Evolutionary conservation across 2,888 invertebrate species (phyloP), one percentile per base, ranked within the genome.

Genomic region (Reticulitermes lucifugus): DNA sequence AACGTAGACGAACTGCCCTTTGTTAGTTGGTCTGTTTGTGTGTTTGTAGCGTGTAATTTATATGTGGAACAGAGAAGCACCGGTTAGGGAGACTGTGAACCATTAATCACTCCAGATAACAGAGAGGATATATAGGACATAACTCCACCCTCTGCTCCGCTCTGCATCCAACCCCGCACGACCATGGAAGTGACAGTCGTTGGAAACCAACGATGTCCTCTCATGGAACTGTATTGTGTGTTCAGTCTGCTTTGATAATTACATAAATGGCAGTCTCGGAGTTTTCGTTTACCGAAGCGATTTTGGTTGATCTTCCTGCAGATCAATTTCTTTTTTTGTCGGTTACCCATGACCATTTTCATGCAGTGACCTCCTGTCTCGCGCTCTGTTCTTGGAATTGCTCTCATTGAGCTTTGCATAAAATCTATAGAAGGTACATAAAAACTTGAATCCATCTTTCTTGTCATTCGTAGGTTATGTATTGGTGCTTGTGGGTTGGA

Each of bases 11-110:
- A 65, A 2, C n/a, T n/a, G n/a, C 0, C 25, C n/a, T 18, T 18
- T 14, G 65, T 65, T 65, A 5, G n/a, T 65, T 2, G 9, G n/a
- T 65, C n/a, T 14, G 65, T 65, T 65, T 25, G 77, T 77, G 21
- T 77, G 77, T 77, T 77, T 77, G 80, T 81, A 81, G 81, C 70
- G 81, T 81, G 81, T 81, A 81, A 81, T 81, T 81, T 81, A 81
- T 81, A 70, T 65, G 60, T 60, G 65, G 81, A 81, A 81, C 81
- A 81, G 22, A 46, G 43, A 51, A 77, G 73, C 73, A 77, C 77
- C 46, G n/a, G 77, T n/a, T 46, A n/a, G 77, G 77, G 77, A 77
- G 77, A 77, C 77, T 77, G 46, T 43, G 75, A 35, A 46, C 46
- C 77, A 77, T 77, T 77, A 77, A 77, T 77, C 77, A 77, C 77